Evolutionary conservation across 2,888 invertebrate genomes (phyloP), one percentile per base, ranked within the genome.

Genomic region (Eugnorisma glareosa): DNA sequence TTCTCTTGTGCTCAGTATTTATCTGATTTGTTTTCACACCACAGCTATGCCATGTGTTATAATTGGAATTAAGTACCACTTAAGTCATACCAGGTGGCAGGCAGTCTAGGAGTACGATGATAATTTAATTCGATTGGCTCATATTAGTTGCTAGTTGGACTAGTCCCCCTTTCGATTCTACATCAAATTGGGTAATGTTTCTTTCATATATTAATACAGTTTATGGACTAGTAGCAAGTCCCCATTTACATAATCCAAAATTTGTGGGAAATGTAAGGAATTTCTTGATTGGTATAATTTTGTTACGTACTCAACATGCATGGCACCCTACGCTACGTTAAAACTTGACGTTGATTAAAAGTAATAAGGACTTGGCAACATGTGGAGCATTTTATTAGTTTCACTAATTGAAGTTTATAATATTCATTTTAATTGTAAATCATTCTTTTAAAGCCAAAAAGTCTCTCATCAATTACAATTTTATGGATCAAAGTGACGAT

Each of bases 61-160:
- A 43, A 73, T 78, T 78, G 70, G 18, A 77, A 71, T 78, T 83
- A 78, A 78, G 57, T 67, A 67, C 73, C 73, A 73, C 67, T 82
- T 68, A 74, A 82, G 43, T 79, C 64, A 71, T 59, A 35, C 80
- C n/a, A 68, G 59, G 79, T 80, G 67, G 40, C 74, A 75, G 57
- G 40, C 24, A 68, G 71, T 72, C 68, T 80, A 43, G 15, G 2
- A 74, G 48, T 75, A 54, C 51, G n/a, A 73, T 75, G 51, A 75
- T 82, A 84, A 82, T 43, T 82, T 84, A 75, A 84, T 75, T 69
- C 71, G 35, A 80, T 82, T 82, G 69, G 66, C 57, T 75, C 81
- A 75, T 68, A 75, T 84, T 75, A 84, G 66, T 63, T 63, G 28
- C 61, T 1, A 75, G 72, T 37, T 51, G 21, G 18, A 71, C 45